Conservation (phyloP, 64 coral and sea anemone genomes). For the Montipora sp. region DNA sequence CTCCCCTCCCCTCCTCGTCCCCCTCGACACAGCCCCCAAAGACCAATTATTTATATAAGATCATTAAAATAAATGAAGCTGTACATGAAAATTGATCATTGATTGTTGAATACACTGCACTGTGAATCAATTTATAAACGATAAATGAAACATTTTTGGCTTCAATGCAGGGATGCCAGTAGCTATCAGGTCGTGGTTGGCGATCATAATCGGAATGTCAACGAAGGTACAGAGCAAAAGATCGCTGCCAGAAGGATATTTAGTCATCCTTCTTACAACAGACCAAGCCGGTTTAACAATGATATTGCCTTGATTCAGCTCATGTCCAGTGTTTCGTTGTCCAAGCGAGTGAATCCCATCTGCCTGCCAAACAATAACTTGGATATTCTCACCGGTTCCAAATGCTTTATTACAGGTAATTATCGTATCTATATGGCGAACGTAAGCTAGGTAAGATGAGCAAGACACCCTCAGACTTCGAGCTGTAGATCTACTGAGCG, state of each 20-base stretch:
- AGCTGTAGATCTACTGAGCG: too few relatives aligned
- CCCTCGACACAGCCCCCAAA: too few relatives aligned
- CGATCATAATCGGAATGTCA: slow-evolving; percentile 68
- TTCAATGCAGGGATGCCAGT: slow-evolving; percentile 20
- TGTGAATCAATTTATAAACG: background rate
- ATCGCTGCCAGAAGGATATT: slow-evolving; percentile 53
- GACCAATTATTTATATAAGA: too few relatives aligned
- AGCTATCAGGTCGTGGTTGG: slow-evolving; percentile 70
- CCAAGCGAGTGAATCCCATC: slow-evolving; percentile 57
- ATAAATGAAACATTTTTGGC: background rate
- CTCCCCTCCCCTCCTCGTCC: too few relatives aligned
- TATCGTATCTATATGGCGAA: background rate
- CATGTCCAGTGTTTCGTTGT: slow-evolving; percentile 28
- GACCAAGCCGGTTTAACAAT: slow-evolving; percentile 23
- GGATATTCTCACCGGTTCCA: slow-evolving; percentile 63
- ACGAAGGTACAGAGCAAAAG: slow-evolving; percentile 79
- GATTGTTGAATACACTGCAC: background rate
- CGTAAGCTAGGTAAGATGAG: too few relatives aligned
- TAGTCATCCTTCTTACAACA: slow-evolving; percentile 60
- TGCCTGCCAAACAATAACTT: slow-evolving; percentile 66
- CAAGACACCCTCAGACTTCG: too few relatives aligned
- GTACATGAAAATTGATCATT: too few relatives aligned
- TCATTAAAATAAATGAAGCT: too few relatives aligned
- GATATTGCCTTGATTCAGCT: slow-evolving; percentile 88
- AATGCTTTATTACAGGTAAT: slow-evolving; percentile 80